A percentile compares a stretch with the other conserved stretches of the same genome.
Conservation (phyloP, 2,888 invertebrate genomes). For the Scrobipalpa atriplicella region DNA sequence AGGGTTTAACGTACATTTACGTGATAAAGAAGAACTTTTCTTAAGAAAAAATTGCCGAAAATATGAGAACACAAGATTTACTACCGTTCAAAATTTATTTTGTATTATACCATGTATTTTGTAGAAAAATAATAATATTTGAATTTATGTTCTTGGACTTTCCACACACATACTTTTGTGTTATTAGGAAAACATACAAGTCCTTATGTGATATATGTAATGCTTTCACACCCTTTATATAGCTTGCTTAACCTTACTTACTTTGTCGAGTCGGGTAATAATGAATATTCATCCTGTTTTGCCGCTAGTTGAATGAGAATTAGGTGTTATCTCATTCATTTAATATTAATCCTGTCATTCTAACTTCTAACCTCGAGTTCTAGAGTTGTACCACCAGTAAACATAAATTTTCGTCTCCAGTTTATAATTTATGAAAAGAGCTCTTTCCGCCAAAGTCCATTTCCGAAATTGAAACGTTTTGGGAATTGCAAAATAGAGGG, state of each 20-base stretch:
- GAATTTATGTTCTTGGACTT: too few relatives aligned
- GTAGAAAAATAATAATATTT: too few relatives aligned
- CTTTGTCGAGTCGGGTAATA: background rate
- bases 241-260: background rate
- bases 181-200: too few relatives aligned
- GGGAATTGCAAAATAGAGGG: conserved; percentile 35
- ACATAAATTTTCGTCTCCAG: conserved; percentile 19
- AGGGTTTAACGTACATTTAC: too few relatives aligned
- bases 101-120: too few relatives aligned
- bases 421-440: conserved; percentile 31
- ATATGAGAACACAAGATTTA: too few relatives aligned
- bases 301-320: background rate
- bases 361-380: conserved; percentile 4
- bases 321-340: conserved; percentile 9
- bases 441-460: conserved; percentile 39
- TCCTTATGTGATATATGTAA: too few relatives aligned
- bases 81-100: too few relatives aligned
- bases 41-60: too few relatives aligned
- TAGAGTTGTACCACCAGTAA: background rate
- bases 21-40: too few relatives aligned
- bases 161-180: too few relatives aligned
- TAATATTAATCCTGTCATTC: conserved; percentile 6
- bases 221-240: background rate
- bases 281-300: background rate
- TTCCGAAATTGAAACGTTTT: conserved; percentile 51